Percentiles rank a stretch among this genome's conserved stretches.
Conservation (phyloP, 1,140 invertebrate species). For the Polyergus mexicanus region DNA sequence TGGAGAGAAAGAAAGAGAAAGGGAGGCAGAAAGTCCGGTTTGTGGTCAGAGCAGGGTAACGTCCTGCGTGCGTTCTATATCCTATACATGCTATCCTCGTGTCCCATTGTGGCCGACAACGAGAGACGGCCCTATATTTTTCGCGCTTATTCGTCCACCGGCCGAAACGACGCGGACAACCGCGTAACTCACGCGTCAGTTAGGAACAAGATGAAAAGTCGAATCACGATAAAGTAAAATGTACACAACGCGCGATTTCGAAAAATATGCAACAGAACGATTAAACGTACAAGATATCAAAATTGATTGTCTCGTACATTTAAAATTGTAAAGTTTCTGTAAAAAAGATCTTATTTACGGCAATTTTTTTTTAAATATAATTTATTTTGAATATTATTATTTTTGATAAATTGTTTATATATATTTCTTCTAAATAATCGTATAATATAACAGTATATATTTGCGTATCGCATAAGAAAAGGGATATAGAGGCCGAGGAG, state of each 20-base stretch:
- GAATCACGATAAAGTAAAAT: conserved; percentile 23
- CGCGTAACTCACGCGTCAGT: conserved; percentile 40
- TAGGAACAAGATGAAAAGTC: conserved; percentile 1
- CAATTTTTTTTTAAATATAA: no score
- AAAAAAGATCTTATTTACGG: background rate
- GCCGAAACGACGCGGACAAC: conserved; percentile 39
- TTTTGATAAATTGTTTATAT: no score
- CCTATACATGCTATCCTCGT: conserved; percentile 5
- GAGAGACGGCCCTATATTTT: conserved; percentile 54
- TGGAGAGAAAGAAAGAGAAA: background rate
- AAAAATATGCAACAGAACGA: background rate
- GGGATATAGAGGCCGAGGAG: background rate
- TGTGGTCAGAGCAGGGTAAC: conserved; percentile 36
- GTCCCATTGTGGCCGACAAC: conserved; percentile 53
- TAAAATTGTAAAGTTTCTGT: background rate
- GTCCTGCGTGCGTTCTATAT: conserved; percentile 44
- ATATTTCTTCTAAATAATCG: no score
- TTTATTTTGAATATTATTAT: no score
- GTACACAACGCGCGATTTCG: background rate
- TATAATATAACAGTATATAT: no score
- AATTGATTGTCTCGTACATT: background rate
- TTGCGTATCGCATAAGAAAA: background rate
- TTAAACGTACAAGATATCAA: no score
- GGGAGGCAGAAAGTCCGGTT: conserved; percentile 51
- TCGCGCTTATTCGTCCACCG: conserved; percentile 43